Base-by-base conservation (phyloP, 2,888 invertebrate genomes). In the Orthosia gracilis region DNA sequence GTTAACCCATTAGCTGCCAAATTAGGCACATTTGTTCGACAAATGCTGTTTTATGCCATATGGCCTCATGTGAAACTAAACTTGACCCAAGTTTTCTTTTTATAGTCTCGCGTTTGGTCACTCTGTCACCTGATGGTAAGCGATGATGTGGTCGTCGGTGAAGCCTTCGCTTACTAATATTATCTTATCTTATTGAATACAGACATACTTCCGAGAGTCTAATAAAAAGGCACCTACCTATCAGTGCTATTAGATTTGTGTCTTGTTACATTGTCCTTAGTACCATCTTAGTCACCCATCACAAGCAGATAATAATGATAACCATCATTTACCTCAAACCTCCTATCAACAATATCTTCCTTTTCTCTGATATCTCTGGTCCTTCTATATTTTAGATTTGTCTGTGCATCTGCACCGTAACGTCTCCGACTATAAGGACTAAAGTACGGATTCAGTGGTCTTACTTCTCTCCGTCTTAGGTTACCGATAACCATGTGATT, bases 281-380 rank as follows among this genome's bases (percentile, higher is more conserved):
- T 40, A 45, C 45, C 40, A 21, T 45, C 21, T 45, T 17, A 61
- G 0, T 17, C 7, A 2, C 18, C 1, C 7, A 5, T 57, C 17
- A 64, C 26, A 50, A 77, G 50, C 21, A 77, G 26, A 55, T 23
- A 62, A 57, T 72, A 65, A 31, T n/a, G 18, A 62, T 40, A 18
- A 21, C 66, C 26, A 58, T 76, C 18, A 31, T 64, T 70, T 83
- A 85, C 83, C 83, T 86, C 86, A 49, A 88, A 85, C 49, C 83
- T 78, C 21, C 82, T 76, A 57, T 87, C 83, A 45, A 57, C 3
- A 13, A 68, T 7, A n/a, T 85, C 78, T 11, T 81, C 77, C 4
- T 82, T 78, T 0, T 80, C 80, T 12, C 87, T 66, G 21, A 88
- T 86, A 26, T 85, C 86, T 69, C 59, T 84, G 21, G 88, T 85